A percentile compares a stretch with the other conserved stretches of the same genome.
phyloP scores from a whole-genome alignment of 2,113 vertebrate species.

The Solenodon paradoxus region DNA sequence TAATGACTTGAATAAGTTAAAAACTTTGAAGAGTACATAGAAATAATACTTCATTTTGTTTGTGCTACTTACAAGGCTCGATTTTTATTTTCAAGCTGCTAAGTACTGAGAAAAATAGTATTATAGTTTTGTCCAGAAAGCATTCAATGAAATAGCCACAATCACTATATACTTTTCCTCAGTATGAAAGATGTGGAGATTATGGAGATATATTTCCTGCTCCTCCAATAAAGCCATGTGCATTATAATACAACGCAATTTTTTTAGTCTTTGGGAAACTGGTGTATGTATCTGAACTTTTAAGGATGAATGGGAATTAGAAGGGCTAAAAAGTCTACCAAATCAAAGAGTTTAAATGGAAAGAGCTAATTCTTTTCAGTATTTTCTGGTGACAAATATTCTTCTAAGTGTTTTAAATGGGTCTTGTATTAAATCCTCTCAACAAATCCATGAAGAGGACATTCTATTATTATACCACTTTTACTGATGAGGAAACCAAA shows the following conservation, averaged over 20 bases:
- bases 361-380: background rate
- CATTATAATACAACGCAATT: too few relatives aligned
- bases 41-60: background rate
- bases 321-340: background rate
- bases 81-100: conserved; percentile 17
- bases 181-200: background rate
- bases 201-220: background rate
- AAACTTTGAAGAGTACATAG: background rate
- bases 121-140: background rate
- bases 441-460: background rate
- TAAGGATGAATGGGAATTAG: background rate
- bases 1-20: conserved; percentile 10
- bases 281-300: background rate
- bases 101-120: background rate
- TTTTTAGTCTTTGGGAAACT: background rate
- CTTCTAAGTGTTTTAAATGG: background rate
- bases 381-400: background rate
- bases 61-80: background rate
- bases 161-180: background rate
- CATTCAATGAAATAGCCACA: background rate
- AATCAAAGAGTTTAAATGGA: background rate
- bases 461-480: background rate
- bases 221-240: too few relatives aligned
- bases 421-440: background rate
- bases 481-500: background rate